These are phyloP conservation scores for Drosophila trapezifrons DNA, from an alignment of 1,140 invertebrate genomes.

Conservation along the genomic window DNA sequence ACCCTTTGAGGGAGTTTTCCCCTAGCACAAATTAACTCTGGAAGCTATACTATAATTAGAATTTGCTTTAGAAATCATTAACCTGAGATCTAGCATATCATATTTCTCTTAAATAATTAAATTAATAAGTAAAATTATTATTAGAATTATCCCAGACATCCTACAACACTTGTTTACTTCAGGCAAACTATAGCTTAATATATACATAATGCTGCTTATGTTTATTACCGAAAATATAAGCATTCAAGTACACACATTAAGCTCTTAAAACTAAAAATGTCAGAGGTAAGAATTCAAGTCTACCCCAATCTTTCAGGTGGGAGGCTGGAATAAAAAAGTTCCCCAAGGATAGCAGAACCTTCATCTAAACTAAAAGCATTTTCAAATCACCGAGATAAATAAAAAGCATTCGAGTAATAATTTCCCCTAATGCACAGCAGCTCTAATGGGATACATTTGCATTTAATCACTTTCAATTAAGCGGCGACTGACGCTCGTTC, in stretches of 20 bases:
- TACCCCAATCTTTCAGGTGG: constrained; percentile 5
- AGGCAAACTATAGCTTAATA: too few species aligned
- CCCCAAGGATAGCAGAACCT: neutral
- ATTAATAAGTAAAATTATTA: neutral
- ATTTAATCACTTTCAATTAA: constrained; percentile 63
- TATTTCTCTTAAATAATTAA: too few species aligned
- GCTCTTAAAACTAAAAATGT: neutral
- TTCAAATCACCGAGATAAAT: constrained; percentile 33
- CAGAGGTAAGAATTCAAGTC: neutral
- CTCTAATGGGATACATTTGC: constrained; percentile 50
- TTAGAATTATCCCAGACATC: neutral
- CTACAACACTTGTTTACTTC: too few species aligned
- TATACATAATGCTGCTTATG: too few species aligned
- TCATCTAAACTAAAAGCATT: constrained; percentile 20
- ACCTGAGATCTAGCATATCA: too few species aligned
- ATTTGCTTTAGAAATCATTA: neutral
- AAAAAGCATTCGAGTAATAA: constrained; percentile 34
- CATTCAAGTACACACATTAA: neutral
- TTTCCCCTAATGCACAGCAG: constrained; percentile 44
- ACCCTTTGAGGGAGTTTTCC: neutral
- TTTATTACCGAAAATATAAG: neutral
- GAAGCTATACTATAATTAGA: neutral
- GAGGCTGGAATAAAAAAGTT: constrained; percentile 7
- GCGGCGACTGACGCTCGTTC: constrained; percentile 21
- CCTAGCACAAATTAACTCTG: neutral